Conservation (phyloP, 2,113 vertebrate genomes). For the Eurystomus gularis region DNA sequence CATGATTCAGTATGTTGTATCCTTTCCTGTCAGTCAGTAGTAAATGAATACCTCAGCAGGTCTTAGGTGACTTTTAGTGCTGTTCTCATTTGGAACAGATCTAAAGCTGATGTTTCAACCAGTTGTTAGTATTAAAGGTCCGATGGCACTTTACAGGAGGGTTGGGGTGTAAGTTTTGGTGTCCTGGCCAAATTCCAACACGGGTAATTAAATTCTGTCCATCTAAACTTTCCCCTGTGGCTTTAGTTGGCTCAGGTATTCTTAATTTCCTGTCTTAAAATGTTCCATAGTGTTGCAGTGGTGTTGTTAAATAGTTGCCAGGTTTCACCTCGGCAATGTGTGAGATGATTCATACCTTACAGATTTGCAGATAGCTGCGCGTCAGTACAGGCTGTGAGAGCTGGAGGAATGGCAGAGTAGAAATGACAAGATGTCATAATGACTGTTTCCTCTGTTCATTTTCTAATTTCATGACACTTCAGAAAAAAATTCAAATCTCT, state of each 20-base stretch:
- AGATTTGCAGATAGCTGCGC: conserved; percentile 2
- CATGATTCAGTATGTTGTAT: not conserved
- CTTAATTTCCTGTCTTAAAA: conserved; percentile 60
- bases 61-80: not conserved
- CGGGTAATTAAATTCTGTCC: conserved; percentile 60
- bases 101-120: conserved; percentile 34
- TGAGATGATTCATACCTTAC: conserved; percentile 42
- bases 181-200: conserved; percentile 48
- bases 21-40: not conserved
- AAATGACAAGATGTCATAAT: not conserved
- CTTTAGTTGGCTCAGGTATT: conserved; percentile 49
- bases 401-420: not conserved
- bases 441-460: not conserved
- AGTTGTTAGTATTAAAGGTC: conserved; percentile 37
- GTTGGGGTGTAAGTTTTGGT: conserved; percentile 15
- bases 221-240: conserved; percentile 42
- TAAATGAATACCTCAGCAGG: not conserved
- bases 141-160: not conserved
- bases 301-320: conserved; percentile 42
- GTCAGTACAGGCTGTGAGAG: not conserved
- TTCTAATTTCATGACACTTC: not conserved
- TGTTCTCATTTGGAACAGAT: not conserved
- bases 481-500: not conserved
- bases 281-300: conserved; percentile 12
- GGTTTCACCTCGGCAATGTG: conserved; percentile 15